Evolutionary conservation across 2,113 vertebrate species (phyloP).

Genomic region (Holacanthus passer): DNA sequence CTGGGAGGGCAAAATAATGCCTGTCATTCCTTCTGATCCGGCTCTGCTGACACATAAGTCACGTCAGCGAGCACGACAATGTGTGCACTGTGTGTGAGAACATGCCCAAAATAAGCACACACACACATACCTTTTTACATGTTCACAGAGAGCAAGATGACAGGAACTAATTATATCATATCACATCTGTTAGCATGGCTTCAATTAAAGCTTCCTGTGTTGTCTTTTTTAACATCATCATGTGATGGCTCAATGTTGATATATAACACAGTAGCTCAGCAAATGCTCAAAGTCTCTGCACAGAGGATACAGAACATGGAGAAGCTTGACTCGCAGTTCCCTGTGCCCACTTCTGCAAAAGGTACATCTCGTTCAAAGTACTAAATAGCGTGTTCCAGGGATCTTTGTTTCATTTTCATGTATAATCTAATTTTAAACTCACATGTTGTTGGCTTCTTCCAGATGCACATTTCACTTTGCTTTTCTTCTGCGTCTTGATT

Average conservation of each 20-base stretch:
- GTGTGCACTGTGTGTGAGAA: not conserved
- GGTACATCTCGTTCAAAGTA: conserved; percentile 1
- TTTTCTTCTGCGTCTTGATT: not conserved
- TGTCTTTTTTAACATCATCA: not conserved
- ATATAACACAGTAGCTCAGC: not conserved
- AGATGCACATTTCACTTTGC: not conserved
- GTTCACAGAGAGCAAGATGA: not conserved
- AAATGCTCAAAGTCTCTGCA: not conserved
- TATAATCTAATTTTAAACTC: not conserved
- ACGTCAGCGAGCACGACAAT: not conserved
- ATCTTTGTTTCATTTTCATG: conserved; percentile 21
- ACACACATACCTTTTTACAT: not conserved
- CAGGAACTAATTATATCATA: not conserved
- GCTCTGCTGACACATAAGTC: not conserved
- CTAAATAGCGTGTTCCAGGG: not conserved
- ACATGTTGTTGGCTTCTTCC: not conserved
- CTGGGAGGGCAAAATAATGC: not conserved
- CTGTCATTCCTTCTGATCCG: conserved; percentile 13
- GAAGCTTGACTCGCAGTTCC: conserved; percentile 20
- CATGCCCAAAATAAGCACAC: not conserved
- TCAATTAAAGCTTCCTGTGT: conserved; percentile 33
- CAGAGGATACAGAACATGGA: conserved; percentile 27
- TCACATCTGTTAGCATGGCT: not conserved
- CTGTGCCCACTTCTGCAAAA: conserved; percentile 55
- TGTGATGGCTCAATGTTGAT: not conserved